These are phyloP conservation scores for Corydoras sp. DNA, from an alignment of 2,113 vertebrate genomes.

Conservation along the genomic window DNA sequence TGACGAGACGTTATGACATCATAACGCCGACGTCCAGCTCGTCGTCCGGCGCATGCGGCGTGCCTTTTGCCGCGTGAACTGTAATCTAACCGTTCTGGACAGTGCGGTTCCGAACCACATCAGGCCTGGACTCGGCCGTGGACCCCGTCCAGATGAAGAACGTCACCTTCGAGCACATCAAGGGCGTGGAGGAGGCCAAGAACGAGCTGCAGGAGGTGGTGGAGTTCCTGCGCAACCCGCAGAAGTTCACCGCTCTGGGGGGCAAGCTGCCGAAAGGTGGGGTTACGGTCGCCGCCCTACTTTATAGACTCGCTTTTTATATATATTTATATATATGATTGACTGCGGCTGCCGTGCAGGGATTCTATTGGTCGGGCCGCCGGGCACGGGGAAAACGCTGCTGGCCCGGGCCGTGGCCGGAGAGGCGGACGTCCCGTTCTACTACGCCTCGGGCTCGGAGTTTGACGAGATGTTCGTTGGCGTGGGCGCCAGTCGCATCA, in stretches of 20 bases:
- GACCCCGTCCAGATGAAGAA: slow-evolving; percentile 97
- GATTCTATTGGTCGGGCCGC: slow-evolving; percentile 88
- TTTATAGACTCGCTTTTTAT: too few relatives aligned
- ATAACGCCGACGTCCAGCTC: not conserved
- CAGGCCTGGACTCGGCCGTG: slow-evolving; percentile 90
- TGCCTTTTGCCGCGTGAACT: slow-evolving; percentile 60
- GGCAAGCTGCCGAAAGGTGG: slow-evolving; percentile 98
- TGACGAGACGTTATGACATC: too few relatives aligned
- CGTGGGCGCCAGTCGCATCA: slow-evolving; percentile 92
- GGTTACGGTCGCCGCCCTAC: not conserved
- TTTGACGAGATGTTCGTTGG: slow-evolving; percentile 99
- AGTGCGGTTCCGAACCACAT: slow-evolving; percentile 94
- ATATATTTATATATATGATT: not conserved
- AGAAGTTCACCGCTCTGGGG: slow-evolving; percentile 91
- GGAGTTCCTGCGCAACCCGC: slow-evolving; percentile 92
- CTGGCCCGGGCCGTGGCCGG: slow-evolving; percentile 93
- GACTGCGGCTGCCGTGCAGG: slow-evolving; percentile 59
- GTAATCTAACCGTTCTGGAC: slow-evolving; percentile 65
- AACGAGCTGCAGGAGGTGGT: slow-evolving; percentile 97
- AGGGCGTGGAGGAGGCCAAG: slow-evolving; percentile 96
- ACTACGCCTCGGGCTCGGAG: slow-evolving; percentile 93
- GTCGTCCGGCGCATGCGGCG: slow-evolving; percentile 13
- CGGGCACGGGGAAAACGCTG: slow-evolving; percentile 94
- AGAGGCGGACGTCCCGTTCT: slow-evolving; percentile 94
- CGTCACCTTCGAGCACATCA: slow-evolving; percentile 97